A percentile compares a stretch with the other conserved stretches of the same genome.
These are phyloP conservation scores for Nematopogon swammerdamellus DNA, from an alignment of 2,888 invertebrate species.

Conservation along the genomic window DNA sequence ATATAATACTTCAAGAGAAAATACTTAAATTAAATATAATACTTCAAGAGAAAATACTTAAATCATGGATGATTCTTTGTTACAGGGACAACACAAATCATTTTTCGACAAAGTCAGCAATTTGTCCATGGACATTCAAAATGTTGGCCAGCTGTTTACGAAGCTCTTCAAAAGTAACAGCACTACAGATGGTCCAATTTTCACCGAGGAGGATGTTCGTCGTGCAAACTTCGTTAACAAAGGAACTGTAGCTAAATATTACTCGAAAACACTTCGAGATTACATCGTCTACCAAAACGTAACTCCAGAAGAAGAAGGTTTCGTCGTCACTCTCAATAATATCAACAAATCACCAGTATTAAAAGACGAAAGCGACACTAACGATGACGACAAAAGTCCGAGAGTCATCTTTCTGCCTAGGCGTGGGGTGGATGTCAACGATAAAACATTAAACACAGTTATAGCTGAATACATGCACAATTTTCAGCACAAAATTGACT, in stretches of 20 bases:
- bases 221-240: background rate
- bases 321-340: background rate
- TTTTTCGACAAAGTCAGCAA: too few species aligned
- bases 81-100: too few species aligned
- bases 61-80: too few species aligned
- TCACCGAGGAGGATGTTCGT: background rate
- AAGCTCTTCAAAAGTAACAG: background rate
- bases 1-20: too few species aligned
- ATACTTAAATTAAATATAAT: too few species aligned
- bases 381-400: background rate
- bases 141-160: background rate
- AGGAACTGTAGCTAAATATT: constrained; percentile 16
- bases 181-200: background rate
- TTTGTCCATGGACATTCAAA: background rate
- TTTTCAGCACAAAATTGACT: too few species aligned
- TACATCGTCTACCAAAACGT: constrained; percentile 17
- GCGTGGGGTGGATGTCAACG: background rate
- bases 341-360: background rate
- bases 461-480: too few species aligned
- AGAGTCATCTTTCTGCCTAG: background rate
- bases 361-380: background rate
- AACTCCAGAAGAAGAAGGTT: constrained; percentile 6
- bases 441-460: too few species aligned
- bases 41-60: too few species aligned
- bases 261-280: constrained; percentile 20